A percentile compares a stretch with the other conserved stretches of the same genome.
Conservation (phyloP, 2,888 invertebrate genomes). For the Brachycybe producta region DNA sequence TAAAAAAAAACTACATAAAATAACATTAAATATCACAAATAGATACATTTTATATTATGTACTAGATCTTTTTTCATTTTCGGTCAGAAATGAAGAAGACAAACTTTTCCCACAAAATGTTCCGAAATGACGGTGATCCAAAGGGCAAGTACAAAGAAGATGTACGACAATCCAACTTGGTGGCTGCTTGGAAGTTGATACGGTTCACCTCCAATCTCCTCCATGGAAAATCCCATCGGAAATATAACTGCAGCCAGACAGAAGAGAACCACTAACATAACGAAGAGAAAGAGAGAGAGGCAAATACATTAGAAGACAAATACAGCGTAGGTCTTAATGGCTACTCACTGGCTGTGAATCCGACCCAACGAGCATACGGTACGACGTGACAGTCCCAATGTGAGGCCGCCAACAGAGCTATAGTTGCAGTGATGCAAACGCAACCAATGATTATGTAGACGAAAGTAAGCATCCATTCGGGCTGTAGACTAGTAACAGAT, state of each 20-base stretch:
- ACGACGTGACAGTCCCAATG: slow-evolving; percentile 84
- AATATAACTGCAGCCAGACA: slow-evolving; percentile 92
- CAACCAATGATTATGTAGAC: slow-evolving; percentile 84
- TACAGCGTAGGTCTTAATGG: not conserved
- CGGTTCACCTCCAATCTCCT: slow-evolving; percentile 89
- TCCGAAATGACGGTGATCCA: slow-evolving; percentile 96
- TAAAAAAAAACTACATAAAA: too few species aligned
- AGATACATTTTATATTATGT: too few species aligned
- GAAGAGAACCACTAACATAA: slow-evolving; percentile 75
- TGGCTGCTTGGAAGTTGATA: slow-evolving; percentile 74
- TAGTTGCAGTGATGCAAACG: slow-evolving; percentile 79
- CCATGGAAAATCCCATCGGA: slow-evolving; percentile 90
- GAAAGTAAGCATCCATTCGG: slow-evolving; percentile 79
- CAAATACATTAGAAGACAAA: not conserved
- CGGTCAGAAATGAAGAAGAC: slow-evolving; percentile 87
- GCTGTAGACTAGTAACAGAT: slow-evolving; percentile 77
- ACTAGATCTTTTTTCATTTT: slow-evolving; percentile 71
- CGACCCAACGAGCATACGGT: slow-evolving; percentile 87
- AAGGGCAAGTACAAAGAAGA: slow-evolving; percentile 84
- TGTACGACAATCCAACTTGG: slow-evolving; percentile 88
- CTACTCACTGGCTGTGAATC: slow-evolving; percentile 77
- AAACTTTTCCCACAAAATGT: slow-evolving; percentile 92
- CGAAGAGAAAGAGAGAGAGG: too few species aligned
- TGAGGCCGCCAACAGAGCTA: slow-evolving; percentile 70
- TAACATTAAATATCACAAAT: too few species aligned